Evolutionary conservation across 2,797 vertebrate species (phyloP).

Genomic region (Rhinichthys osculus): DNA sequence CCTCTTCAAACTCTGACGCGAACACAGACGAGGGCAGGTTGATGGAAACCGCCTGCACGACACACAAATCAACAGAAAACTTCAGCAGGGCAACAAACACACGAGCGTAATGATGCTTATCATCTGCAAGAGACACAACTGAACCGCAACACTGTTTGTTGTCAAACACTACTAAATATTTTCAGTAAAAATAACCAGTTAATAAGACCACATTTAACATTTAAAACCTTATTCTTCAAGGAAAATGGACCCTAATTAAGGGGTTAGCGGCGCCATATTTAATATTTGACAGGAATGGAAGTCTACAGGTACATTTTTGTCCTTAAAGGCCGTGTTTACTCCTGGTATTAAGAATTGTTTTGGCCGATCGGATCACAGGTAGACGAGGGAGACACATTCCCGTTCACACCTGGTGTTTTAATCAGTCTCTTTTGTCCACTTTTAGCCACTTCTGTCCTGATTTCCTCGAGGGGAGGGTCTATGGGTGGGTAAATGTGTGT

Average conservation of each 20-base stretch:
- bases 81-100: background rate
- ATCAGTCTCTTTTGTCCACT: no score
- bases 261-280: background rate
- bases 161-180: background rate
- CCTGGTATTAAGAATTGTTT: no score
- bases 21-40: slow-evolving; percentile 96
- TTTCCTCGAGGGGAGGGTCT: no score
- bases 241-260: background rate
- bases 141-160: background rate
- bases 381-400: no score
- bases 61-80: background rate
- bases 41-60: slow-evolving; percentile 81
- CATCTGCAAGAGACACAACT: background rate
- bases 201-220: background rate
- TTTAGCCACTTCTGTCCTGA: no score
- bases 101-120: background rate
- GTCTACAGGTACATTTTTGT: background rate
- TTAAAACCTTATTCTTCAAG: background rate
- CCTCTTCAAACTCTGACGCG: slow-evolving; percentile 96
- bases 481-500: no score
- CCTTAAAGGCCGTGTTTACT: no score
- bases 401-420: no score
- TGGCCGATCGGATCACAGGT: no score
- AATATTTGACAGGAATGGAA: background rate
- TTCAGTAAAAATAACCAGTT: background rate